phyloP scores from a whole-genome alignment of 2,797 vertebrate genomes.

The Loris lydekkerianus region DNA sequence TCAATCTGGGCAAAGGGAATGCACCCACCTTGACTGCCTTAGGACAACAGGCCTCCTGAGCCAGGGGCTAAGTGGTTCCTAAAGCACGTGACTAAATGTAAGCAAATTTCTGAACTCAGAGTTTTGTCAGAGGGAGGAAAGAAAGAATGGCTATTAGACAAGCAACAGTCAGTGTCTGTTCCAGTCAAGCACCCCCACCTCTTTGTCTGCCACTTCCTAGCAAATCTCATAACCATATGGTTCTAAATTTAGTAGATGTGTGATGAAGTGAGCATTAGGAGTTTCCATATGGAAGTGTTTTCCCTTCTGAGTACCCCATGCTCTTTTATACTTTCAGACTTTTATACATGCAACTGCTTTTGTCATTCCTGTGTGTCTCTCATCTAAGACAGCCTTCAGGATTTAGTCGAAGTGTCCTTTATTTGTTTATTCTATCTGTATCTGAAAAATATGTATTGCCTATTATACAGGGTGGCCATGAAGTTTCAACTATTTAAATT shows the following conservation, averaged over 20 bases:
- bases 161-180: conserved; percentile 5
- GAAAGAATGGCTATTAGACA: neutral
- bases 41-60: neutral
- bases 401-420: neutral
- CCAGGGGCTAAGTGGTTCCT: neutral
- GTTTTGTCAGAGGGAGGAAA: neutral
- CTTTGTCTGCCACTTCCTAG: conserved; percentile 37
- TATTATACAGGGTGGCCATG: neutral
- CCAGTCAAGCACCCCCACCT: neutral
- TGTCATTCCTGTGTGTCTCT: neutral
- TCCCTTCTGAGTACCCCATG: conserved; percentile 14
- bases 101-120: neutral
- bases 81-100: neutral
- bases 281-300: conserved; percentile 63
- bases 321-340: conserved; percentile 51
- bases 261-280: conserved; percentile 69
- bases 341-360: neutral
- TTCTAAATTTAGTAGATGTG: conserved; percentile 44
- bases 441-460: neutral
- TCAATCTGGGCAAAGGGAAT: neutral
- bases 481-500: too few species aligned
- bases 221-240: conserved; percentile 54
- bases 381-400: neutral
- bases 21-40: neutral
- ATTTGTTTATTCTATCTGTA: neutral